Evolutionary conservation across 2,113 vertebrate species (phyloP), one percentile per base, ranked within the genome.

Genomic region (Spizaetus ornatus): DNA sequence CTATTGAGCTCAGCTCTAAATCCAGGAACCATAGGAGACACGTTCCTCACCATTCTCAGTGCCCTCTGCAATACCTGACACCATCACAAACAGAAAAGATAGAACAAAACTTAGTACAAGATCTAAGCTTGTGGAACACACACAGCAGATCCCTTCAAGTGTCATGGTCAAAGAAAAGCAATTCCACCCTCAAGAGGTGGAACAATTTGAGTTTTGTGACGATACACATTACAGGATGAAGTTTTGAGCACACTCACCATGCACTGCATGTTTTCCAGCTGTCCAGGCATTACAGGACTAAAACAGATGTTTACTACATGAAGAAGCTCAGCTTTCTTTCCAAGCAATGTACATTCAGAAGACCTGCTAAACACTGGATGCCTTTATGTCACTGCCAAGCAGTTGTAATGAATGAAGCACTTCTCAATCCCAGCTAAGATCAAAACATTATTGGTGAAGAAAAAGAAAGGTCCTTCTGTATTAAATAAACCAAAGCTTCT

Each of bases 401-500:
- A 77, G 66, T 21, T 1, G 2, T 34, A 85, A 91, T 90, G 94
- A 94, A 92, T 91, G 78, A 91, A 89, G 84, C 73, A 53, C 81
- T 95, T 94, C 70, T 94, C 84, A 87, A 38, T n/a, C 38, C 81
- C 58, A 93, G 86, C 81, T 70, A 85, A 94, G 81, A 95, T 95
- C 83, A 93, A 97, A 97, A 97, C 81, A 80, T 85, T 94, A 82
- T 48, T 95, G 78, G 66, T 77, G 59, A 89, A 72, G 66, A 86
- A 82, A 86, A 90, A 94, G 83, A 97, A 97, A 93, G 66, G 58
- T 91, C 85, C 81, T 86, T 97, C 93, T 97, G 94, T 96, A 82
- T 65, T 93, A 97, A 94, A 85, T 69, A 94, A 96, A 90, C 70
- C 42, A 89, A 89, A 82, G 66, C 70, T 94, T 87, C 89, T 80